These are phyloP conservation scores for Dorcus parallelipipedus DNA, from an alignment of 2,888 invertebrate species.

Conservation along the genomic window DNA sequence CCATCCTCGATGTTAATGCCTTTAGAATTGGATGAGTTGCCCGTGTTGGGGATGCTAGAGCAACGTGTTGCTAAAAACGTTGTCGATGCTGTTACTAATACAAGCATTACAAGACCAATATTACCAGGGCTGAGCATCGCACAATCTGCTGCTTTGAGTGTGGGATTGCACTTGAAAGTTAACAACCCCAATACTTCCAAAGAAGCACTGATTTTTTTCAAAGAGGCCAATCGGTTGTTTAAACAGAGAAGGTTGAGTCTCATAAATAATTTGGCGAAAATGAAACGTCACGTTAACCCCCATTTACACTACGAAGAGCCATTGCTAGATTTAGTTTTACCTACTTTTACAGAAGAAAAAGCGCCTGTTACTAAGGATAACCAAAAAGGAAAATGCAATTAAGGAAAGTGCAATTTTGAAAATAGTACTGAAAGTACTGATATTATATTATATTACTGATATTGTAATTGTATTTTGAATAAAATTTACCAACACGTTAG, in stretches of 20 bases:
- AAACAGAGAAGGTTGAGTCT: slow-evolving; percentile 35
- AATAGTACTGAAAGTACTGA: no score
- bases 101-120: slow-evolving; percentile 56
- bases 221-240: slow-evolving; percentile 46
- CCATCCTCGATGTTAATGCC: slow-evolving; percentile 45
- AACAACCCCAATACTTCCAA: slow-evolving; percentile 47
- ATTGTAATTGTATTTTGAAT: no score
- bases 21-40: slow-evolving; percentile 51
- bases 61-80: slow-evolving; percentile 56
- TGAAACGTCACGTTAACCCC: slow-evolving; percentile 57
- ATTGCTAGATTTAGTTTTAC: slow-evolving; percentile 29
- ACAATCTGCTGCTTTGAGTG: slow-evolving; percentile 54
- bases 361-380: no score
- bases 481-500: no score
- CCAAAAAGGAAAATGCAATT: no score
- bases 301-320: slow-evolving; percentile 50
- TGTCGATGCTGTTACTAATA: slow-evolving; percentile 54
- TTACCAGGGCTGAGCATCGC: slow-evolving; percentile 56
- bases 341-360: not conserved
- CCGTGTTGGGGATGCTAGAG: slow-evolving; percentile 59
- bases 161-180: slow-evolving; percentile 58
- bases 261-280: slow-evolving; percentile 42
- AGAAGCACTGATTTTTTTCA: slow-evolving; percentile 42
- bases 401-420: no score
- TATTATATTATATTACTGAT: no score